These are phyloP conservation scores for Gnathonemus echidnorhynchus DNA, from an alignment of 2,113 vertebrate species.

Conservation along the genomic window DNA sequence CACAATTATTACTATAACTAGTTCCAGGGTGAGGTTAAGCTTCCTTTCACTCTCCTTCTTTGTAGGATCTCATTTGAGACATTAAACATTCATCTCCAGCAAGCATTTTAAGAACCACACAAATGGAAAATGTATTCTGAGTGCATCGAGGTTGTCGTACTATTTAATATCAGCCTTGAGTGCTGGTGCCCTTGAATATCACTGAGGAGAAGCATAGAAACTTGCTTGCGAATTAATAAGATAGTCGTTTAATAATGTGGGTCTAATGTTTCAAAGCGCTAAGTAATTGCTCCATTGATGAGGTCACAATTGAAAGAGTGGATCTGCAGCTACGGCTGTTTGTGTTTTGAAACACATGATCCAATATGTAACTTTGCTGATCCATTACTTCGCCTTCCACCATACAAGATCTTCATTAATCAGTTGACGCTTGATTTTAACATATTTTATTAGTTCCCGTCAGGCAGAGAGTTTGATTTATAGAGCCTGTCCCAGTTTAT, in stretches of 20 bases:
- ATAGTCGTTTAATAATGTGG: not conserved
- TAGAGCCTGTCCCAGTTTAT: not conserved
- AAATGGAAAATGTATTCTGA: not conserved
- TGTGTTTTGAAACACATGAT: not conserved
- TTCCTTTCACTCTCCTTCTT: not conserved
- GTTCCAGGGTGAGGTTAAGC: not conserved
- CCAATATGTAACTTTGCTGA: not conserved
- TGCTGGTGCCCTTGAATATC: not conserved
- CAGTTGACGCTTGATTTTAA: not conserved
- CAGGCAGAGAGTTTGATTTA: not conserved
- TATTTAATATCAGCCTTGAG: not conserved
- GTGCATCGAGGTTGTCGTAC: not conserved
- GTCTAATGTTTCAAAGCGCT: not conserved
- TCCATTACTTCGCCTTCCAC: not conserved
- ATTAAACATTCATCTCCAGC: not conserved
- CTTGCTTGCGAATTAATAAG: not conserved
- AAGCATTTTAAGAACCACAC: not conserved
- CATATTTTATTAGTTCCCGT: not conserved
- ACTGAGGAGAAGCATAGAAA: not conserved
- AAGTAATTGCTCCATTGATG: not conserved
- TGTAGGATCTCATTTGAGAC: not conserved
- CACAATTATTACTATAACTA: not conserved
- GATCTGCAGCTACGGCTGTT: not conserved
- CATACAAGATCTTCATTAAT: not conserved
- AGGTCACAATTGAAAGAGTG: not conserved